phyloP scores from a whole-genome alignment of 1,140 invertebrate species.

The Drosophila equinoxialis region DNA sequence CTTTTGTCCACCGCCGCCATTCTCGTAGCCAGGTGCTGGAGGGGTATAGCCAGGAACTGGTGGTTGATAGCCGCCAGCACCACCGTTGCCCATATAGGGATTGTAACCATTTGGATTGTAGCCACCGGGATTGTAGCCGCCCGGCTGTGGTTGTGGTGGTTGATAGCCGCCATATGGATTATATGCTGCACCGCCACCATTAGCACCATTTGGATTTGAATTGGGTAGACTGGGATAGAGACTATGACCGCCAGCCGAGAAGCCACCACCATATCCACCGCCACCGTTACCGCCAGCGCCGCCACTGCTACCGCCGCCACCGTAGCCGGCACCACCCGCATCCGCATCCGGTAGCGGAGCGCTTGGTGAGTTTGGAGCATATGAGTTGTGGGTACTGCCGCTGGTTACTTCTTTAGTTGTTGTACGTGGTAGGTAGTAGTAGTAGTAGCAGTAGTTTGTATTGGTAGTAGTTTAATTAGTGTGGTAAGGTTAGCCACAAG shows the following conservation, averaged over 20 bases:
- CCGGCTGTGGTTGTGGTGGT: slow-evolving; percentile 24
- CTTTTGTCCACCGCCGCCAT: slow-evolving; percentile 59
- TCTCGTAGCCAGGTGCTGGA: slow-evolving; percentile 64
- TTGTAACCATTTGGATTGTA: slow-evolving; percentile 51
- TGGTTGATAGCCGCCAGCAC: slow-evolving; percentile 52
- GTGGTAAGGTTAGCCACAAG: slow-evolving; percentile 53
- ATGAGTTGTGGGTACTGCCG: slow-evolving; percentile 72
- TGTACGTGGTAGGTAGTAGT: no score
- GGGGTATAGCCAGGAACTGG: slow-evolving; percentile 63
- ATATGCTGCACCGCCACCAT: slow-evolving; percentile 40
- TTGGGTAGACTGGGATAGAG: slow-evolving; percentile 76
- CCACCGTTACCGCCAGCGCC: slow-evolving; percentile 49
- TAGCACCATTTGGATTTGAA: slow-evolving; percentile 32
- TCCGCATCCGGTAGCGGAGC: slow-evolving; percentile 64
- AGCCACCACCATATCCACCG: slow-evolving; percentile 77
- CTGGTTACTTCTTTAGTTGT: slow-evolving; percentile 43
- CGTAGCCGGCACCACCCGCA: slow-evolving; percentile 46
- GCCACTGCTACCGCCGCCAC: slow-evolving; percentile 41
- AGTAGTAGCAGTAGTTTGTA: not conserved
- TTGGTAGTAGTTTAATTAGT: slow-evolving; percentile 23
- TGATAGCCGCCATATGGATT: slow-evolving; percentile 60
- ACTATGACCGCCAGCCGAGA: slow-evolving; percentile 78
- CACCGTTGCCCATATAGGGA: slow-evolving; percentile 42
- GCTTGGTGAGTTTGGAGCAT: slow-evolving; percentile 69
- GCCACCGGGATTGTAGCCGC: slow-evolving; percentile 40